Evolutionary conservation across 2,888 invertebrate species (phyloP), one percentile per base, ranked within the genome.

Genomic region (Ceramica pisi): DNA sequence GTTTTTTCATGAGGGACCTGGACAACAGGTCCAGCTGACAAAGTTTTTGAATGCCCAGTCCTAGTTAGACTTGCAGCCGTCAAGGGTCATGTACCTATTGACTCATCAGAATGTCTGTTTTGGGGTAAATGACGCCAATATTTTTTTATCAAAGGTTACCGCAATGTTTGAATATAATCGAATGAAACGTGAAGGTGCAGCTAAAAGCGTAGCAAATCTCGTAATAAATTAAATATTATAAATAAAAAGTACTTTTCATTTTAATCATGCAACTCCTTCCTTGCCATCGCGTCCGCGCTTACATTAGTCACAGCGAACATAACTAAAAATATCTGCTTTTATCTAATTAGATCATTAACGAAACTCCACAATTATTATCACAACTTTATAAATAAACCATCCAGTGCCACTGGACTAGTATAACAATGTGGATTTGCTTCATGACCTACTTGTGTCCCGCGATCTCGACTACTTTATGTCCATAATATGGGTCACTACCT

Each of bases 331-430:
- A 75, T 61, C 64, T 46, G 44, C 38, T 65, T 71, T 76, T 68
- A 79, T 82, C 64, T 71, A 82, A 82, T 71, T 81, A 82, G 71
- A 71, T 53, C 67, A 77, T 79, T 71, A 64, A 64, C 48, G 21
- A 71, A 64, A 68, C 65, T 57, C 35, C 4, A 63, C 23, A 60
- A 65, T 65, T 31, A 77, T 53, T 56, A 67, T 65, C 48, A 56
- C 48, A 57, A 41, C 38, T 41, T 61, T 65, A 71, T 57, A 67
- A 55, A 67, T 70, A 71, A 23, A 78, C 26, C 14, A 46, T 31
- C 31, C 19, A 31, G n/a, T 56, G 35, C n/a, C 12, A 50, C 38
- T 73, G 26, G 12, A 55, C 60, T 60, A 35, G 59, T 67, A 38
- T 41, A 1, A 67, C 21, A 64, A 50, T 44, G 44, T 73, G 61